These are phyloP conservation scores for Synanthedon myopaeformis DNA, from an alignment of 2,888 invertebrate genomes.

Conservation along the genomic window DNA sequence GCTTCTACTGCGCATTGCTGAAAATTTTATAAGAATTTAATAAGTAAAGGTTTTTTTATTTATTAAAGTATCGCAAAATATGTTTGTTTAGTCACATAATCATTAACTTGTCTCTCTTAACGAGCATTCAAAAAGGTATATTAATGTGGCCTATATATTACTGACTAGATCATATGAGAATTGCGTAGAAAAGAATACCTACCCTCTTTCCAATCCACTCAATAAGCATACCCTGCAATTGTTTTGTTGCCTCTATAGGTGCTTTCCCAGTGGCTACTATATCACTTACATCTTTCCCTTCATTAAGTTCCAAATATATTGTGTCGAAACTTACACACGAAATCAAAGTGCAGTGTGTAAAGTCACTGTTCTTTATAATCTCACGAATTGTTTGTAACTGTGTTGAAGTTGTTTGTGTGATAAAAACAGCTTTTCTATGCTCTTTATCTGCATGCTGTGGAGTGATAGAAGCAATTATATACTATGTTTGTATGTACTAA, in stretches of 20 bases:
- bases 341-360: conserved; percentile 73
- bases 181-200: conserved; percentile 6
- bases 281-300: conserved; percentile 46
- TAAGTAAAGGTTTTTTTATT: too few species aligned
- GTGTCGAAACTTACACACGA: conserved; percentile 69
- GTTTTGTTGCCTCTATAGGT: conserved; percentile 35
- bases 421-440: conserved; percentile 65
- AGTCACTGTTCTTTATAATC: conserved; percentile 71
- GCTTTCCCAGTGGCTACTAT: conserved; percentile 38
- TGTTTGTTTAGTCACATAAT: too few species aligned
- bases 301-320: conserved; percentile 56
- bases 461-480: too few species aligned
- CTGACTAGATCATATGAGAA: too few species aligned
- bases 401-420: conserved; percentile 65
- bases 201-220: conserved; percentile 74
- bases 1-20: conserved; percentile 73
- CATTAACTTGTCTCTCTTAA: neutral
- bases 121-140: neutral
- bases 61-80: too few species aligned
- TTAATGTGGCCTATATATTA: neutral
- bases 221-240: conserved; percentile 35
- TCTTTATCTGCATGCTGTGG: conserved; percentile 38
- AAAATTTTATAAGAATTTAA: conserved; percentile 17
- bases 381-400: conserved; percentile 69
- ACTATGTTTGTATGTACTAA: too few species aligned